These are phyloP conservation scores for Phrynocephalus guinanensis DNA, from an alignment of 2,797 vertebrate species.

Conservation along the genomic window DNA sequence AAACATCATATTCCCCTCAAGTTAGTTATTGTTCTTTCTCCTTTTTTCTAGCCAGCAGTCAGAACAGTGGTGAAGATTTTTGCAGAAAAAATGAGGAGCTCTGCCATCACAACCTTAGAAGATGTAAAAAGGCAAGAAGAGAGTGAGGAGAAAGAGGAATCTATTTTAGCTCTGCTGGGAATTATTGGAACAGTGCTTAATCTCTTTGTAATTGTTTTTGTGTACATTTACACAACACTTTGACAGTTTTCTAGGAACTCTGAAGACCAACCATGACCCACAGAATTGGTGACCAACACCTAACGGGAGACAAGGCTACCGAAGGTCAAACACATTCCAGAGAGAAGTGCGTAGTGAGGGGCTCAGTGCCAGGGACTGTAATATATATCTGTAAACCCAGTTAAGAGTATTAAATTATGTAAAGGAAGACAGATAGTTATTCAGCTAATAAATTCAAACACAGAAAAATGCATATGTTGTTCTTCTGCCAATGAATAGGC, in stretches of 20 bases:
- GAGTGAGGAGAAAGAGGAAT: slow-evolving; percentile 93
- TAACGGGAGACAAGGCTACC: slow-evolving; percentile 39
- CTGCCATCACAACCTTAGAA: slow-evolving; percentile 84
- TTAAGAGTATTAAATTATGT: slow-evolving; percentile 50
- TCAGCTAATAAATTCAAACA: slow-evolving; percentile 43
- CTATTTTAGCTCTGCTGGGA: slow-evolving; percentile 88
- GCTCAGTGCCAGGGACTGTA: slow-evolving; percentile 54
- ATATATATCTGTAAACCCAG: slow-evolving; percentile 54
- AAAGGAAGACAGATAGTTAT: slow-evolving; percentile 52
- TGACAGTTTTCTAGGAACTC: slow-evolving; percentile 74
- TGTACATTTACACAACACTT: slow-evolving; percentile 91
- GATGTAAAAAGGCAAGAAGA: slow-evolving; percentile 86
- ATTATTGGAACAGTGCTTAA: slow-evolving; percentile 91
- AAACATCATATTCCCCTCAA: neutral
- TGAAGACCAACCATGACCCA: slow-evolving; percentile 50
- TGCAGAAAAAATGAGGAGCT: slow-evolving; percentile 87
- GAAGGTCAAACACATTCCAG: slow-evolving; percentile 69
- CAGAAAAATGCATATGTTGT: slow-evolving; percentile 42
- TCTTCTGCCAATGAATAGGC: slow-evolving; percentile 57
- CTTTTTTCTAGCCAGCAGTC: slow-evolving; percentile 82
- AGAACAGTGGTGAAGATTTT: slow-evolving; percentile 79
- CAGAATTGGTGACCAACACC: slow-evolving; percentile 61
- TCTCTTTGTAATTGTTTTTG: slow-evolving; percentile 91
- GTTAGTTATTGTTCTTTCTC: slow-evolving; percentile 56
- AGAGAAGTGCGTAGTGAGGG: slow-evolving; percentile 59